Percentiles rank a stretch among this genome's conserved stretches.
Evolutionary conservation across 2,797 vertebrate species (phyloP).

Genomic region (Trichosurus vulpecula): DNA sequence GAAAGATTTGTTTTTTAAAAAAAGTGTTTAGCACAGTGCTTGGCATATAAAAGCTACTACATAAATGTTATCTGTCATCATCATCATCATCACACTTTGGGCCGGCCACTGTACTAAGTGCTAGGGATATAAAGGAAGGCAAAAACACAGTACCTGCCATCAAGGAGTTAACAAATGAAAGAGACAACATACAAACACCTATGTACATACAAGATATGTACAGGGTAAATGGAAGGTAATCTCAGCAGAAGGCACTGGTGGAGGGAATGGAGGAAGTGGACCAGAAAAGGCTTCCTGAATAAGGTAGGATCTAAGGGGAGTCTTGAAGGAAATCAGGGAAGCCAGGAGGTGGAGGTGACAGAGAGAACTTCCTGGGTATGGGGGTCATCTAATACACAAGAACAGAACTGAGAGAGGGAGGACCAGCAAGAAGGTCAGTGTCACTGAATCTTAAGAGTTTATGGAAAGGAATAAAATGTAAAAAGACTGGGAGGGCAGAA

Average conservation of each 20-base stretch:
- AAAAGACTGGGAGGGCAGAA: background rate
- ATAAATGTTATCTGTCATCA: background rate
- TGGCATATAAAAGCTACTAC: no score
- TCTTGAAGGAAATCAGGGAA: background rate
- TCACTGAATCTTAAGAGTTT: background rate
- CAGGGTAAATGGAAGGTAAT: background rate
- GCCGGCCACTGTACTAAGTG: background rate
- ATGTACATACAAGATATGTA: background rate
- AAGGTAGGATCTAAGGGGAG: background rate
- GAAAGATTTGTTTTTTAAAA: background rate
- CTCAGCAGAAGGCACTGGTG: background rate
- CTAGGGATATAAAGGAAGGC: background rate
- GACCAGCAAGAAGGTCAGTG: background rate
- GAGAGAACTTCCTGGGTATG: background rate
- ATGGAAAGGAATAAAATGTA: background rate
- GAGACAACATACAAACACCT: background rate
- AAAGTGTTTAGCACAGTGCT: background rate
- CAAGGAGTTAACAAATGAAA: background rate
- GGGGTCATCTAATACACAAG: background rate
- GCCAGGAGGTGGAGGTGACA: background rate
- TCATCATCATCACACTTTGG: background rate
- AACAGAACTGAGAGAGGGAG: background rate
- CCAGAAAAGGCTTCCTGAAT: background rate
- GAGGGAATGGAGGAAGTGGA: background rate
- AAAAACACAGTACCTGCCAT: background rate